These are phyloP conservation scores for Heterotis niloticus DNA, from an alignment of 2,113 vertebrate genomes.

Conservation along the genomic window DNA sequence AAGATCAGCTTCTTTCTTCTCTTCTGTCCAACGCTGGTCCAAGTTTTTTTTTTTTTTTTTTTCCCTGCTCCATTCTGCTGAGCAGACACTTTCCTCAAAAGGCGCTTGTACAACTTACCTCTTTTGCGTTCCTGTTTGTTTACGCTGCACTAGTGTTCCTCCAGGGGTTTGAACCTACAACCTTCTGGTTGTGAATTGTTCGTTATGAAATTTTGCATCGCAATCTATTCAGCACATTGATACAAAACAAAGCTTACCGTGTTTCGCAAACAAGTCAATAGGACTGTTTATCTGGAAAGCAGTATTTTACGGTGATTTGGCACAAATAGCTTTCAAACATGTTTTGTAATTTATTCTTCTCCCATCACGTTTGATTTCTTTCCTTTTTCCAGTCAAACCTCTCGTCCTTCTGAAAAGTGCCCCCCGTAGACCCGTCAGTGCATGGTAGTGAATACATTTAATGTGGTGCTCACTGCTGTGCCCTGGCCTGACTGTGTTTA, in stretches of 20 bases:
- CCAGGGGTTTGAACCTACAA: background rate
- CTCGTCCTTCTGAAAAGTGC: constrained; percentile 35
- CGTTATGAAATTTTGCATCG: background rate
- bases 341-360: constrained; percentile 70
- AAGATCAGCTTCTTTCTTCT: background rate
- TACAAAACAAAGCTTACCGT: background rate
- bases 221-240: background rate
- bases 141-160: background rate
- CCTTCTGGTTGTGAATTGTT: background rate
- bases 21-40: background rate
- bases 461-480: constrained; percentile 67
- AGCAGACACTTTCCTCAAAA: background rate
- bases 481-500: constrained; percentile 58
- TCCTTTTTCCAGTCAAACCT: constrained; percentile 48
- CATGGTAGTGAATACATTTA: constrained; percentile 66
- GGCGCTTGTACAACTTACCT: background rate
- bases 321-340: constrained; percentile 30
- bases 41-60: background rate
- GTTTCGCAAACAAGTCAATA: background rate
- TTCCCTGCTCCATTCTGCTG: background rate
- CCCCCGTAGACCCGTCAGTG: constrained; percentile 57
- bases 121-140: background rate
- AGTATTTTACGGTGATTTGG: background rate
- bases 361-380: constrained; percentile 60
- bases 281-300: background rate